Evolutionary conservation across 2,113 vertebrate species (phyloP).

Genomic region (Marcusenius ussheri): DNA sequence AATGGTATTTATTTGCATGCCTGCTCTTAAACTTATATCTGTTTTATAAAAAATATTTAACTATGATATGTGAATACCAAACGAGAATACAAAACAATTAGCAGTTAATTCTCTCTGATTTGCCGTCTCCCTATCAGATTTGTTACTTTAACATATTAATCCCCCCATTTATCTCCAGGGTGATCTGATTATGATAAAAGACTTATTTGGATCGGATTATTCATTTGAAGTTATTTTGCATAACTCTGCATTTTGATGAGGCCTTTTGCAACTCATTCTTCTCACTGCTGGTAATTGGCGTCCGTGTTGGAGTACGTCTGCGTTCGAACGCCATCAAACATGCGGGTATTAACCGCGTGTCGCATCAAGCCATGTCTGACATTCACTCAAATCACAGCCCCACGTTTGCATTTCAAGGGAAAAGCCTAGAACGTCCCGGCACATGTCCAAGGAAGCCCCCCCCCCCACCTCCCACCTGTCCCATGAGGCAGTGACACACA

Average conservation of each 20-base stretch:
- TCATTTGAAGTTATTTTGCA: conserved; percentile 61
- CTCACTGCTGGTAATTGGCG: conserved; percentile 49
- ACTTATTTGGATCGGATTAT: conserved; percentile 52
- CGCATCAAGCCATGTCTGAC: conserved; percentile 51
- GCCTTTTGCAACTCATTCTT: conserved; percentile 60
- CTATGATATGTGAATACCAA: not conserved
- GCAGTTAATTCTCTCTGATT: conserved; percentile 30
- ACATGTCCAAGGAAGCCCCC: not conserved
- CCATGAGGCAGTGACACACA: not conserved
- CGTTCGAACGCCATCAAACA: conserved; percentile 52
- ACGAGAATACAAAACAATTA: conserved; percentile 15
- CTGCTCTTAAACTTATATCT: not conserved
- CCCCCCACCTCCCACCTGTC: not conserved
- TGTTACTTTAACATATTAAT: conserved; percentile 44
- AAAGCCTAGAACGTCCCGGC: conserved; percentile 27
- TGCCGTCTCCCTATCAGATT: conserved; percentile 24
- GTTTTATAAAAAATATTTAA: not conserved
- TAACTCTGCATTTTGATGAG: conserved; percentile 59
- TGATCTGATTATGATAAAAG: conserved; percentile 54
- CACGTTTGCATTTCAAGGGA: conserved; percentile 41
- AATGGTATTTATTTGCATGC: not conserved
- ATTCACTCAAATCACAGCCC: conserved; percentile 40
- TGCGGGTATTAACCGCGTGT: conserved; percentile 55
- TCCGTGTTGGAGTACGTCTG: conserved; percentile 34
- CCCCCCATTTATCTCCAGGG: conserved; percentile 34